Percentiles rank a stretch among this genome's conserved stretches.
phyloP scores from a whole-genome alignment of 2,797 vertebrate genomes.

The Coranthus polyacanthus region DNA sequence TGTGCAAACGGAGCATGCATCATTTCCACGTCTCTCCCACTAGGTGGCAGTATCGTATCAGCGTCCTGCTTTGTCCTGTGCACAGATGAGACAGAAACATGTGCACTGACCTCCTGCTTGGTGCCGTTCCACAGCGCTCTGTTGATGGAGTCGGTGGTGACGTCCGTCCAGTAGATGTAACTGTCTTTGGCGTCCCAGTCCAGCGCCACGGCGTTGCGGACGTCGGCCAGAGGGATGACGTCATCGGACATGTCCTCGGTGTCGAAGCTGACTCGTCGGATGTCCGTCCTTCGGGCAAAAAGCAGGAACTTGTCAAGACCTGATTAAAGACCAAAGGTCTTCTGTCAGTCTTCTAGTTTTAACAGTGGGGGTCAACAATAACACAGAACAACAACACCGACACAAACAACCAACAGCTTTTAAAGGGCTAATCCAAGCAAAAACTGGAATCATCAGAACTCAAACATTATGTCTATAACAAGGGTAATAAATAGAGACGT shows the following conservation, averaged over 20 bases:
- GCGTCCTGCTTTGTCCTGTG: neutral
- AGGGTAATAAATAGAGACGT: neutral
- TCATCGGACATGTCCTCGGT: slow-evolving; percentile 97
- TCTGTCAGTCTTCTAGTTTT: slow-evolving; percentile 97
- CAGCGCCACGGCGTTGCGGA: slow-evolving; percentile 97
- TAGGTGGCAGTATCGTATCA: slow-evolving; percentile 65
- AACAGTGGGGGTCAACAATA: slow-evolving; percentile 90
- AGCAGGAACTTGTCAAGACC: slow-evolving; percentile 99
- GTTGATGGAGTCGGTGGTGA: slow-evolving; percentile 98
- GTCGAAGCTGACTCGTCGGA: slow-evolving; percentile 99
- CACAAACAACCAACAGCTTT: slow-evolving; percentile 39
- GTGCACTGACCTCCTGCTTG: slow-evolving; percentile 91
- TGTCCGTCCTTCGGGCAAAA: slow-evolving; percentile 99
- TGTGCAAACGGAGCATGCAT: no score
- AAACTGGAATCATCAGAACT: neutral
- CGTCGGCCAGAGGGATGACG: slow-evolving; percentile 96
- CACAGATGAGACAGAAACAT: no score
- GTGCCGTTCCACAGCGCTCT: slow-evolving; percentile 97
- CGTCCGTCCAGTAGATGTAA: slow-evolving; percentile 98
- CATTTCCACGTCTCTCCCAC: slow-evolving; percentile 19
- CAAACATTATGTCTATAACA: no score
- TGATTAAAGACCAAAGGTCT: slow-evolving; percentile 99
- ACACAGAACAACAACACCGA: slow-evolving; percentile 80
- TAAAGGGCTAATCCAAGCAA: slow-evolving; percentile 3
- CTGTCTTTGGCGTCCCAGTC: slow-evolving; percentile 95